Conservation (phyloP, 2,797 vertebrate genomes). For the Paguma larvata region DNA sequence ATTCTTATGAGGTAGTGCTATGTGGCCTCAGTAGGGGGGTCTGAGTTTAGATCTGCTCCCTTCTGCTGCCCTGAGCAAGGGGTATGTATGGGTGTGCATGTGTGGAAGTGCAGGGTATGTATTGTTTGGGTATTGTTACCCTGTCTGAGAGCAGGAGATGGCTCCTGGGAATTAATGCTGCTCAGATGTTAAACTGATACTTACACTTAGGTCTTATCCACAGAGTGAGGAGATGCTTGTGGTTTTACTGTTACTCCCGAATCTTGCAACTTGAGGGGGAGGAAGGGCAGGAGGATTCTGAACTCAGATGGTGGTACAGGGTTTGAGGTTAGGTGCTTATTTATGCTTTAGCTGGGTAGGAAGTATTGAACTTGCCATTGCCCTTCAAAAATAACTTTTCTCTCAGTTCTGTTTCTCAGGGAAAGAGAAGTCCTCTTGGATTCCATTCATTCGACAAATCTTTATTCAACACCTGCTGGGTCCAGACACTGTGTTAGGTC, state of each 20-base stretch:
- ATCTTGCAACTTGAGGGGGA: background rate
- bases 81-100: background rate
- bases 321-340: background rate
- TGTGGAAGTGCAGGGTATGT: background rate
- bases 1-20: rapidly evolving
- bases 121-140: conserved; percentile 20
- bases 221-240: background rate
- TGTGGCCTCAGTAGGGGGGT: background rate
- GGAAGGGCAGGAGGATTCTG: background rate
- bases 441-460: background rate
- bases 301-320: background rate
- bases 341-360: background rate
- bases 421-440: background rate
- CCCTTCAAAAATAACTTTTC: background rate
- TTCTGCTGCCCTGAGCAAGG: background rate
- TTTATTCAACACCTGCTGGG: background rate
- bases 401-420: conserved; percentile 40
- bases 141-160: background rate
- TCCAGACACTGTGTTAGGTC: background rate
- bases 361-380: background rate
- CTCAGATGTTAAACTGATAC: conserved; percentile 58
- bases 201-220: conserved; percentile 16
- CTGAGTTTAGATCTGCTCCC: background rate
- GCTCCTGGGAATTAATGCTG: conserved; percentile 8
- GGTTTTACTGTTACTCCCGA: conserved; percentile 46